phyloP scores from a whole-genome alignment of 23 tunicate genomes.

The Styela clava region DNA sequence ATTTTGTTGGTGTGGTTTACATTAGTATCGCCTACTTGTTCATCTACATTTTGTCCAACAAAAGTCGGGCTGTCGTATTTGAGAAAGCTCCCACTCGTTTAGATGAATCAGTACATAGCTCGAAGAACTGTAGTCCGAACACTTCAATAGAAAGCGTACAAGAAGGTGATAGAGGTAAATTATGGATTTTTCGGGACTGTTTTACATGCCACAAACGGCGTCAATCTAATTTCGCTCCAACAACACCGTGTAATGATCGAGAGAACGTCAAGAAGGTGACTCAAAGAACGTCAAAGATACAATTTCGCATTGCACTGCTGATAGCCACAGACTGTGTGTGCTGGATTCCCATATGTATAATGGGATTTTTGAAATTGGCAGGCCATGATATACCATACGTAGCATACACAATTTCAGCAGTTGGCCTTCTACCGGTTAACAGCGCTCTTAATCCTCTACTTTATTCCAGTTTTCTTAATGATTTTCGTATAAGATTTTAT shows the following conservation, averaged over 20 bases:
- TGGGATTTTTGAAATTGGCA: conserved; percentile 47
- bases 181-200: neutral
- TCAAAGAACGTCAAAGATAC: conserved; percentile 37
- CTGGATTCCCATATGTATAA: conserved; percentile 79
- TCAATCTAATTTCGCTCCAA: neutral
- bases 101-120: neutral
- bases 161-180: neutral
- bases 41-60: conserved; percentile 37
- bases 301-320: conserved; percentile 61
- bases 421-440: conserved; percentile 73
- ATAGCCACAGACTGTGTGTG: conserved; percentile 72
- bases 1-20: conserved; percentile 56
- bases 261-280: neutral
- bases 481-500: neutral
- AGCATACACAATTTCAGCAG: conserved; percentile 76
- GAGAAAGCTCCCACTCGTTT: neutral
- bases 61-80: neutral
- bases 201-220: neutral
- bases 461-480: conserved; percentile 47
- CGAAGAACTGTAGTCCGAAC: neutral
- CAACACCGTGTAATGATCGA: too few relatives aligned
- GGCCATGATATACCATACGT: conserved; percentile 46
- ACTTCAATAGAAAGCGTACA: neutral
- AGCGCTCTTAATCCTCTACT: conserved; percentile 83
- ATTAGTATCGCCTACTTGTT: conserved; percentile 46